These are phyloP conservation scores for Marasmarcha lunaedactyla DNA, from an alignment of 2,888 invertebrate genomes.

Conservation along the genomic window DNA sequence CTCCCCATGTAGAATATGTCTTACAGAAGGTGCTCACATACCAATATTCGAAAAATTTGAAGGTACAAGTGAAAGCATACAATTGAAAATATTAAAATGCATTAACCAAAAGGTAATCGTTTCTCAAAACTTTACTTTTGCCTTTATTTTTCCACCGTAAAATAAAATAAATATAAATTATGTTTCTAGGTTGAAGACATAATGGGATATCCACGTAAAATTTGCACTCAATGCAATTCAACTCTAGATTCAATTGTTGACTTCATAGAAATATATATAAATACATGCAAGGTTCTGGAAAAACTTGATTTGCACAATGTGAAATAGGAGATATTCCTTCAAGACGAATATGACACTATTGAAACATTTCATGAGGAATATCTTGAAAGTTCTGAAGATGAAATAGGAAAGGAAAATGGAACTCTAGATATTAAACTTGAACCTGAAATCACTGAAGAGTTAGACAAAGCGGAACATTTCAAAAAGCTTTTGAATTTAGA, in stretches of 20 bases:
- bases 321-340: slow-evolving; percentile 38
- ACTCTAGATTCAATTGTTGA: slow-evolving; percentile 30
- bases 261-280: slow-evolving; percentile 42
- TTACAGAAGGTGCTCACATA: slow-evolving; percentile 34
- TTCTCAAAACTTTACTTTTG: no score
- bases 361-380: background rate
- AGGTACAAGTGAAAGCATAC: slow-evolving; percentile 20
- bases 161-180: no score
- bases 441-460: slow-evolving; percentile 16
- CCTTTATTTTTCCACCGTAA: no score
- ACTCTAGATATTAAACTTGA: slow-evolving; percentile 28
- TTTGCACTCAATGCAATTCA: slow-evolving; percentile 38
- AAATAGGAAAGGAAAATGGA: no score
- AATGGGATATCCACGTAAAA: slow-evolving; percentile 42
- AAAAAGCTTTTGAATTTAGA: slow-evolving; percentile 8
- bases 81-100: slow-evolving; percentile 34
- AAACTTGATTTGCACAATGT: slow-evolving; percentile 24
- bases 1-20: slow-evolving; percentile 43
- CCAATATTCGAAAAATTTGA: slow-evolving; percentile 38
- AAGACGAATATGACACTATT: slow-evolving; percentile 14
- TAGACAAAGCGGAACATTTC: slow-evolving; percentile 21
- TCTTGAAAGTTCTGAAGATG: slow-evolving; percentile 19
- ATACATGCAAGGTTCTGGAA: slow-evolving; percentile 33
- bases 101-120: slow-evolving; percentile 2
- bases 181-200: slow-evolving; percentile 44